Evolutionary conservation across 2,113 vertebrate species (phyloP), one percentile per base, ranked within the genome.

Genomic region (Phylloscopus trochiloides): DNA sequence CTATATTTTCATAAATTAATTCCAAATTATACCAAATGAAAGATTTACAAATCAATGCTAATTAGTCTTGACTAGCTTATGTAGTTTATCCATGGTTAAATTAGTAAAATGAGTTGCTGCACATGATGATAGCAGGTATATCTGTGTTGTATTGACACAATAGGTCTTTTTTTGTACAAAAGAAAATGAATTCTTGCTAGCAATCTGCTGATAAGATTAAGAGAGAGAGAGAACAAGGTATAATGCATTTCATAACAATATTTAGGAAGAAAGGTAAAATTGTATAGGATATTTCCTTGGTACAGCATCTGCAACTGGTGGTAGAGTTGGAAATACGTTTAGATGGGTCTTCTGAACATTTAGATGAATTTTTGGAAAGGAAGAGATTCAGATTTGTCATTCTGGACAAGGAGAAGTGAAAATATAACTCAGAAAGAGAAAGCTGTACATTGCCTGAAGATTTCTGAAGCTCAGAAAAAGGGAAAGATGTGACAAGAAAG

Each of bases 391-490:
- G 24, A 61, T 48, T 70, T n/a, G 42, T 6, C 14, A 62, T 5
- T 48, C 45, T 66, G 32, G 12, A 74, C 21, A 74, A 82, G 17
- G 2, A 85, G 0, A 3, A 72, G 38, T 20, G 19, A 48, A 58
- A 91, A 91, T 52, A 66, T 22, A 1, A 73, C 16, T 50, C 24
- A 51, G 10, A 20, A 7, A 42, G 18, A 80, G 36, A 65, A 87
- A 62, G 6, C 0, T 61, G 19, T 3, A 61, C 0, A 1, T 54
- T 17, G 4, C 72, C n/a, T 54, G 65, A 52, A 84, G 28, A 2
- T 66, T 63, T 47, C 55, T 85, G 59, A 74, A 82, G 28, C 25
- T 86, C 32, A 66, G 54, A 75, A 42, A 74, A 15, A 31, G 22
- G 26, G 18, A 80, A 86, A 63, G 8, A 42, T 50, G 7, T 36